These are phyloP conservation scores for Sander vitreus DNA, from an alignment of 2,113 vertebrate species.

Conservation along the genomic window DNA sequence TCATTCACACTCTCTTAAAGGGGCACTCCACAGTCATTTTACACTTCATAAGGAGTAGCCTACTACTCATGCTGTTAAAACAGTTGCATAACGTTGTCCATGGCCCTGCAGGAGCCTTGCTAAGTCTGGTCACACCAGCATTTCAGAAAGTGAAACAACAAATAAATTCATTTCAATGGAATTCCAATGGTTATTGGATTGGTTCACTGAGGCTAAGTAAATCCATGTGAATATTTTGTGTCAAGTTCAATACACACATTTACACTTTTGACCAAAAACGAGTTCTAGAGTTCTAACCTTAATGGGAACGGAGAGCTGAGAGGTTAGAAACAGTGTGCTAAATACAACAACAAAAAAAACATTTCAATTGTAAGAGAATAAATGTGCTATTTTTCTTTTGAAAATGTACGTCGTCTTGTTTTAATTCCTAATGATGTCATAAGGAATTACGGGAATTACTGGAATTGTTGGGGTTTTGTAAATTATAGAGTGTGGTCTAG, in stretches of 20 bases:
- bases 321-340: not conserved
- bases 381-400: no score
- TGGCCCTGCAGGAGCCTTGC: not conserved
- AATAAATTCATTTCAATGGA: not conserved
- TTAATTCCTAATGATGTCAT: no score
- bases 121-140: not conserved
- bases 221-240: not conserved
- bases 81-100: not conserved
- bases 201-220: not conserved
- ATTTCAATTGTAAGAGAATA: no score
- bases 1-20: not conserved
- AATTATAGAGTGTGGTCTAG: no score
- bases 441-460: no score
- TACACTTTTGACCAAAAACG: not conserved
- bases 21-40: no score
- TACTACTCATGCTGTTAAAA: not conserved
- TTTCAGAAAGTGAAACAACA: not conserved
- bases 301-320: not conserved
- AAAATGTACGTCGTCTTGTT: no score
- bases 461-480: no score
- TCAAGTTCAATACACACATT: not conserved
- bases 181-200: not conserved
- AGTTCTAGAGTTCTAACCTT: not conserved
- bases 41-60: not conserved
- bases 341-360: no score